phyloP scores from a whole-genome alignment of 2,113 vertebrate species.

The Cepphus grylle region DNA sequence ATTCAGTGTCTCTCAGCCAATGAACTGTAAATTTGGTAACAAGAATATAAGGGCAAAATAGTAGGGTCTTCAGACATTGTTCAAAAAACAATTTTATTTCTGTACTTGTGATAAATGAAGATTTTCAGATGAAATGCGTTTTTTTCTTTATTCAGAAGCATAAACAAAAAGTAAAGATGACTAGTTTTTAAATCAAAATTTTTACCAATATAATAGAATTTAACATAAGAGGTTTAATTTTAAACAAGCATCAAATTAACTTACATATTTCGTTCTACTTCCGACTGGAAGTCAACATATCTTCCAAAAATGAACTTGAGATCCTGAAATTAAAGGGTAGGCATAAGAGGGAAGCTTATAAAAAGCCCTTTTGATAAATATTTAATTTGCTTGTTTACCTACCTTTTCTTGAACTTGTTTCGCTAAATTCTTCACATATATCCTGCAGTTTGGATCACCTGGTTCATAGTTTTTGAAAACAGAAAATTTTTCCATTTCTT shows the following conservation, averaged over 20 bases:
- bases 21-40: neutral
- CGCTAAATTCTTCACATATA: conserved; percentile 97
- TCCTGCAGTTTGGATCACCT: conserved; percentile 94
- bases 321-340: conserved; percentile 77
- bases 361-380: neutral
- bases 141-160: neutral
- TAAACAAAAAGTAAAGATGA: neutral
- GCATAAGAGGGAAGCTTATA: neutral
- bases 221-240: neutral
- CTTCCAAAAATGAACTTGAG: conserved; percentile 96
- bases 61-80: neutral
- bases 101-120: neutral
- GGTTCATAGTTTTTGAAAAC: conserved; percentile 95
- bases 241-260: conserved; percentile 26
- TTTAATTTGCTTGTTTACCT: conserved; percentile 3
- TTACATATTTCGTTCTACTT: conserved; percentile 93
- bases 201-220: neutral
- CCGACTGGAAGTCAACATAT: conserved; percentile 88
- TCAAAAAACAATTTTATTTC: neutral
- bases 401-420: conserved; percentile 97
- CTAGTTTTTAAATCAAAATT: neutral
- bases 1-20: neutral
- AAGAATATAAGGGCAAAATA: neutral
- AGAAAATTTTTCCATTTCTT: conserved; percentile 94
- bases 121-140: neutral